Percentiles rank a stretch among this genome's conserved stretches.
Conservation (phyloP, 2,113 vertebrate genomes). For the Bubo scandiacus region DNA sequence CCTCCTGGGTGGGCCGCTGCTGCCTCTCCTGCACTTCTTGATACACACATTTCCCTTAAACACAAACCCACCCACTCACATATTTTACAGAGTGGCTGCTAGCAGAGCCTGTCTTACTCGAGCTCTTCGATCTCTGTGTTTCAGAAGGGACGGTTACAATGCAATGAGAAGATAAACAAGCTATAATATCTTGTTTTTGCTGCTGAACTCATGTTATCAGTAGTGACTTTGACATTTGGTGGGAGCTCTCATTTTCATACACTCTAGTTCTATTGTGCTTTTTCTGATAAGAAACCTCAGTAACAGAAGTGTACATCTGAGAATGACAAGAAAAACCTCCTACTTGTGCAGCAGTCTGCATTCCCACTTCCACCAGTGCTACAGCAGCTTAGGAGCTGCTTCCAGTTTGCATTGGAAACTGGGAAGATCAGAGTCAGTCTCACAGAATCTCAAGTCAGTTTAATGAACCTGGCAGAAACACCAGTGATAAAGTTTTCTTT, state of each 20-base stretch:
- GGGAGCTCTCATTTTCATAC: conserved; percentile 1
- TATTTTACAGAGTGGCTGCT: neutral
- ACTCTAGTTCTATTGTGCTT: neutral
- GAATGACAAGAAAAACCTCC: neutral
- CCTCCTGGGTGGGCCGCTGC: neutral
- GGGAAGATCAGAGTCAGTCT: neutral
- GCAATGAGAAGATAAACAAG: conserved; percentile 17
- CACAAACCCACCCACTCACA: neutral
- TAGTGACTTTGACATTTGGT: conserved; percentile 34
- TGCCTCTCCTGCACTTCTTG: neutral
- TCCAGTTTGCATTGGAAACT: neutral
- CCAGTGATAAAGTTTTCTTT: neutral
- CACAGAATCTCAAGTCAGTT: neutral
- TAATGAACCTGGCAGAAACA: neutral
- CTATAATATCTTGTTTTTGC: conserved; percentile 19
- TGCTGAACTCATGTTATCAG: conserved; percentile 39
- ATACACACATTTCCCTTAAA: neutral
- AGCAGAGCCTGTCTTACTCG: neutral
- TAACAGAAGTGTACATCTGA: neutral
- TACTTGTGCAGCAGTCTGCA: neutral
- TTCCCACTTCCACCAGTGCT: neutral
- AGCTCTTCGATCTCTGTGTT: neutral
- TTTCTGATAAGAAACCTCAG: conserved; percentile 60
- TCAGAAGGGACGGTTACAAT: neutral
- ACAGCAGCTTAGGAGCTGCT: neutral